These are phyloP conservation scores for Paramormyrops hopkinsi DNA, from an alignment of 2,797 vertebrate species.

Conservation along the genomic window DNA sequence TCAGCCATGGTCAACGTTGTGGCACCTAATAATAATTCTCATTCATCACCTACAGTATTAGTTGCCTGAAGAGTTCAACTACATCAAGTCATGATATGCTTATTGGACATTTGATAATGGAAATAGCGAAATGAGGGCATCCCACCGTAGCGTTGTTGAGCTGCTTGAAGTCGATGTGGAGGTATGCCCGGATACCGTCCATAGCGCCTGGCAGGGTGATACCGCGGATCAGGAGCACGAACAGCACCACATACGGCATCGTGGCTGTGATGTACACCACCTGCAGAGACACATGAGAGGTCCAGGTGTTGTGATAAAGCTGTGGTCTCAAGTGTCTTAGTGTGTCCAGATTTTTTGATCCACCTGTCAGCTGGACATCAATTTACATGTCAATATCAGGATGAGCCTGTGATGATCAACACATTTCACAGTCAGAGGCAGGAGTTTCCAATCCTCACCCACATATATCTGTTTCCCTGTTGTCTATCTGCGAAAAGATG, in stretches of 20 bases:
- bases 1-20: background rate
- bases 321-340: background rate
- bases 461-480: background rate
- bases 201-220: conserved; percentile 86
- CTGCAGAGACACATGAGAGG: conserved; percentile 53
- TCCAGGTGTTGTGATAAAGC: background rate
- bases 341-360: background rate
- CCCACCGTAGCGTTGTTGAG: conserved; percentile 86
- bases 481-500: background rate
- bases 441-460: background rate
- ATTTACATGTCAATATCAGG: background rate
- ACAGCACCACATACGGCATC: conserved; percentile 89
- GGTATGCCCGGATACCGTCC: conserved; percentile 85
- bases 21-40: background rate
- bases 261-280: conserved; percentile 98
- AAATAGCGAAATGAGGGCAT: background rate
- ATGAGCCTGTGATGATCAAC: background rate
- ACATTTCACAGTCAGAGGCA: background rate
- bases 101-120: background rate
- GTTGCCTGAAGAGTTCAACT: background rate
- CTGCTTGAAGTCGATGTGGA: conserved; percentile 83
- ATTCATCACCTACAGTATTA: background rate
- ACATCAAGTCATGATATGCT: background rate
- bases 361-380: background rate
- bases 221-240: conserved; percentile 87